phyloP scores from a whole-genome alignment of 2,797 vertebrate species.

The Cirrhinus molitorella region DNA sequence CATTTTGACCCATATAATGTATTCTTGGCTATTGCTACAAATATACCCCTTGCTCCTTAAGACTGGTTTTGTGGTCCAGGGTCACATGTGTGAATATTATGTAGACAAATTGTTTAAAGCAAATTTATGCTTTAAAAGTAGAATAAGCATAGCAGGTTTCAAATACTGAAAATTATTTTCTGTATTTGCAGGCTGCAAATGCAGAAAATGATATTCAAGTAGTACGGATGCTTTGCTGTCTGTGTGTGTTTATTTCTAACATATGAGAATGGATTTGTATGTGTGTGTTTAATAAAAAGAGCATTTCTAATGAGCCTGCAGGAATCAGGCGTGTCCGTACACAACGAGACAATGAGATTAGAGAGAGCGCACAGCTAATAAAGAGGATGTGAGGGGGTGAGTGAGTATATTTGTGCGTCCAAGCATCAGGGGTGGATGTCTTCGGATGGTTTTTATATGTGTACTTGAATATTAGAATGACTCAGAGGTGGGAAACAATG shows the following conservation, averaged over 20 bases:
- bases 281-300: constrained; percentile 23
- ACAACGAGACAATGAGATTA: constrained; percentile 32
- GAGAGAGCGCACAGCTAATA: neutral
- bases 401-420: constrained; percentile 3
- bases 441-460: constrained; percentile 13
- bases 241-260: constrained; percentile 33
- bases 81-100: no score
- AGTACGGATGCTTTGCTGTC: neutral
- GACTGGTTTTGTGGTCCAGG: no score
- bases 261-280: constrained; percentile 27
- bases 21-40: no score
- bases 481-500: constrained; percentile 24
- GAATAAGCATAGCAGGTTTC: no score
- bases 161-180: no score
- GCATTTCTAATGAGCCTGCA: constrained; percentile 47
- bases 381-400: constrained; percentile 11
- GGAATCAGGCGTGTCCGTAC: constrained; percentile 19
- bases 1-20: no score
- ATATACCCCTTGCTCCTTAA: no score
- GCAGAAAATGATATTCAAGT: neutral
- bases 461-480: constrained; percentile 39
- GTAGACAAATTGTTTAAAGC: no score
- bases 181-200: neutral
- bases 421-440: constrained; percentile 14
- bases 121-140: no score